Evolutionary conservation across 2,888 invertebrate genomes (phyloP).

Genomic region (Clepsis dumicolana): DNA sequence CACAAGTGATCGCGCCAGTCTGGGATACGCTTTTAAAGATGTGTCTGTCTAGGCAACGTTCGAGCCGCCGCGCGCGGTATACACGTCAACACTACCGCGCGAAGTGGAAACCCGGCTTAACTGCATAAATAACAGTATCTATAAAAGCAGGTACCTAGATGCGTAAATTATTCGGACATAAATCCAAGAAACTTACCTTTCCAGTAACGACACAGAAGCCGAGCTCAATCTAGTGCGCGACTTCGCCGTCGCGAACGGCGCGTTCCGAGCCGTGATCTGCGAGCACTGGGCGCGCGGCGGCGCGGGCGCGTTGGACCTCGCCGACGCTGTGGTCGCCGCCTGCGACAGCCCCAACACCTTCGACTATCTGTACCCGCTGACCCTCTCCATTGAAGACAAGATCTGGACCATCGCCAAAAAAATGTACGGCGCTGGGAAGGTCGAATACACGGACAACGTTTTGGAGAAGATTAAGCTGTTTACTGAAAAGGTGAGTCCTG

Average conservation of each 20-base stretch:
- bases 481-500: constrained; percentile 90
- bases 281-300: constrained; percentile 97
- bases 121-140: too few relatives aligned
- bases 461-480: constrained; percentile 89
- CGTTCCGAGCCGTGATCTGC: constrained; percentile 94
- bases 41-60: too few relatives aligned
- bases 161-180: too few relatives aligned
- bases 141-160: too few relatives aligned
- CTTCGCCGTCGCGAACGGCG: constrained; percentile 92
- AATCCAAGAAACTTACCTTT: constrained; percentile 44
- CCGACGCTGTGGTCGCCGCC: constrained; percentile 94
- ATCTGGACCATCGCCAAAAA: constrained; percentile 94
- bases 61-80: too few relatives aligned
- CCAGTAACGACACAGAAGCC: constrained; percentile 93
- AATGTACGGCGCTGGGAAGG: constrained; percentile 98
- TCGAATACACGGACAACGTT: constrained; percentile 92
- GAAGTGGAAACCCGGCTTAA: too few relatives aligned
- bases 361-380: constrained; percentile 89
- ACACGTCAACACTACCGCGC: too few relatives aligned
- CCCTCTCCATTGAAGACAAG: constrained; percentile 93
- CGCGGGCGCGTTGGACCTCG: constrained; percentile 93
- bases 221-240: constrained; percentile 93
- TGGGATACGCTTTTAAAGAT: too few relatives aligned
- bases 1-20: too few relatives aligned
- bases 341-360: constrained; percentile 88